phyloP scores from a whole-genome alignment of 2,888 invertebrate genomes.

The Entomobrya proxima region DNA sequence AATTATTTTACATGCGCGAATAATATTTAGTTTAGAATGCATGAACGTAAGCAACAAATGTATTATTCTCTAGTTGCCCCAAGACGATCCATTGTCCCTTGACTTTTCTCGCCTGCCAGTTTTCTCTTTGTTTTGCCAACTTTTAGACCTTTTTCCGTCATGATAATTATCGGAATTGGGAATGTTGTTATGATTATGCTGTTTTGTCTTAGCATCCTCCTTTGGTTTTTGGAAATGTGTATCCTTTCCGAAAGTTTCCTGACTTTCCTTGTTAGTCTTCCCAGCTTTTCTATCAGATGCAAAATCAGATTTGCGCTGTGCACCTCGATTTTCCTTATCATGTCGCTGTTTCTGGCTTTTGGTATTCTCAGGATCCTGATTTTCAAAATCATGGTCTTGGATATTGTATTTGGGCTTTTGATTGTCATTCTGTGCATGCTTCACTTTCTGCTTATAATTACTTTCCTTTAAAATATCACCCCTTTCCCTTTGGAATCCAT shows the following conservation, averaged over 20 bases:
- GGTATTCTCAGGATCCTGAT: slow-evolving; percentile 2
- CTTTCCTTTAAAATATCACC: neutral
- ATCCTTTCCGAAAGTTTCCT: slow-evolving; percentile 19
- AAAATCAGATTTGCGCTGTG: neutral
- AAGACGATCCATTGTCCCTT: slow-evolving; percentile 31
- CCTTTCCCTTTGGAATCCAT: neutral
- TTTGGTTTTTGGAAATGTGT: slow-evolving; percentile 47
- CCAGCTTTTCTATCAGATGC: neutral
- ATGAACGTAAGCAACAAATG: neutral
- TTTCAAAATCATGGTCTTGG: slow-evolving; percentile 22
- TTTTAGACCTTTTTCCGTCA: slow-evolving; percentile 66
- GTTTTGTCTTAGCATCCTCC: slow-evolving; percentile 49
- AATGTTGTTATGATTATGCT: slow-evolving; percentile 43
- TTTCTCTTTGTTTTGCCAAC: slow-evolving; percentile 71
- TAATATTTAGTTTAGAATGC: neutral
- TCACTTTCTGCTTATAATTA: neutral
- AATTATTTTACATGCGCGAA: slow-evolving; percentile 52
- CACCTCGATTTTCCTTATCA: slow-evolving; percentile 19
- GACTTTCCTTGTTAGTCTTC: slow-evolving; percentile 26
- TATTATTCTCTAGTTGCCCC: slow-evolving; percentile 43
- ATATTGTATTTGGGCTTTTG: neutral
- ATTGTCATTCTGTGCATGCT: neutral
- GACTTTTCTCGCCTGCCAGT: slow-evolving; percentile 67
- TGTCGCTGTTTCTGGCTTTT: neutral
- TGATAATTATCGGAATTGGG: slow-evolving; percentile 22